A percentile compares a stretch with the other conserved stretches of the same genome.
Evolutionary conservation across 1,140 invertebrate genomes (phyloP).

Genomic region (Aradophagus sp.): DNA sequence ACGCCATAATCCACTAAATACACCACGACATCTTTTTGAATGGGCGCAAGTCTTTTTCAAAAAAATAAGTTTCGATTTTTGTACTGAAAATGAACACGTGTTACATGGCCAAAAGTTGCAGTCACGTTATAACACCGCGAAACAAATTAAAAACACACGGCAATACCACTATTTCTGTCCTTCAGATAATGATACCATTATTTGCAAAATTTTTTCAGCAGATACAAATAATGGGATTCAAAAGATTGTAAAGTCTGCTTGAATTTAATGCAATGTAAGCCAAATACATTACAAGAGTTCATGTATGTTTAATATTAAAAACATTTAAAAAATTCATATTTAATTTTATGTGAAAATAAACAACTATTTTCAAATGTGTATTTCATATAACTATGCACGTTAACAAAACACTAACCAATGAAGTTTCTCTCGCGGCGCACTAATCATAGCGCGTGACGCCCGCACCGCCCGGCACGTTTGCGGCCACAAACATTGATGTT

Average conservation of each 20-base stretch:
- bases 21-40: background rate
- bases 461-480: no score
- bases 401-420: no score
- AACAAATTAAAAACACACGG: constrained; percentile 4
- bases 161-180: background rate
- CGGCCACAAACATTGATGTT: no score
- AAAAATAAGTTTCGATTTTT: background rate
- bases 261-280: no score
- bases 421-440: no score
- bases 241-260: background rate
- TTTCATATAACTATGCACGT: no score
- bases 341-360: no score
- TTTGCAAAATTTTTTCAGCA: constrained; percentile 1
- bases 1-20: background rate
- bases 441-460: no score
- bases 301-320: no score
- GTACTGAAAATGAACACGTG: constrained; percentile 1
- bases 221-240: background rate
- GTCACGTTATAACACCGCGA: constrained; percentile 1
- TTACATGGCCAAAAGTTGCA: constrained; percentile 3
- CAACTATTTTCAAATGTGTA: no score
- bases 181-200: background rate
- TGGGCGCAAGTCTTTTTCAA: background rate
- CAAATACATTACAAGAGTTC: no score
- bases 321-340: no score